phyloP scores from a whole-genome alignment of 2,797 vertebrate genomes.

The Macroramphosus scolopax region DNA sequence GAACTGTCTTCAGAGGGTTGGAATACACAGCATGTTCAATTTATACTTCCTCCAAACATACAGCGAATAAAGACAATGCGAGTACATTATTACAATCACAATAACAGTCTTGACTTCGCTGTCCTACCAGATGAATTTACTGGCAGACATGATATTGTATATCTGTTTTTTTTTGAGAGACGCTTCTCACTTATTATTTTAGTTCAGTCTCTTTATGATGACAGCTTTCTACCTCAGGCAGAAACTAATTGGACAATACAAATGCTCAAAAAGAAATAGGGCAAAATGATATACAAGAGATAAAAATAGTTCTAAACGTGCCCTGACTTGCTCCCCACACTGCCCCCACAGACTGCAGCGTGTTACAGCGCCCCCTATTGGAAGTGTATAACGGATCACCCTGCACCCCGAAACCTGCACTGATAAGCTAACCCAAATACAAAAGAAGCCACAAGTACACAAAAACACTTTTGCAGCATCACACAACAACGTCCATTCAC shows the following conservation, averaged over 20 bases:
- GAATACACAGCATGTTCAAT: no score
- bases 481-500: no score
- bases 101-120: no score
- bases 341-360: conserved; percentile 37
- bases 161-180: no score
- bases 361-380: conserved; percentile 77
- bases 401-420: conserved; percentile 15
- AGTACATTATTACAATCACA: no score
- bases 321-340: conserved; percentile 14
- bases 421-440: no score
- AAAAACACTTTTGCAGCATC: neutral
- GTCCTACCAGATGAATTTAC: no score
- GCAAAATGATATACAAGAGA: neutral
- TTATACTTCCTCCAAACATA: no score
- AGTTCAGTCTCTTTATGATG: neutral
- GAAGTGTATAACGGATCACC: conserved; percentile 48
- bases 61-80: no score
- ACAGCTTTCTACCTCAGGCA: neutral
- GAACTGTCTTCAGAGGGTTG: no score
- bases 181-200: no score
- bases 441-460: neutral
- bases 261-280: neutral
- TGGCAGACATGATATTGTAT: no score
- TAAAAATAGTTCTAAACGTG: conserved; percentile 1
- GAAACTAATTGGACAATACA: neutral